A percentile compares a stretch with the other conserved stretches of the same genome.
These are phyloP conservation scores for Lemur catta DNA, from an alignment of 2,797 vertebrate species.

Conservation along the genomic window DNA sequence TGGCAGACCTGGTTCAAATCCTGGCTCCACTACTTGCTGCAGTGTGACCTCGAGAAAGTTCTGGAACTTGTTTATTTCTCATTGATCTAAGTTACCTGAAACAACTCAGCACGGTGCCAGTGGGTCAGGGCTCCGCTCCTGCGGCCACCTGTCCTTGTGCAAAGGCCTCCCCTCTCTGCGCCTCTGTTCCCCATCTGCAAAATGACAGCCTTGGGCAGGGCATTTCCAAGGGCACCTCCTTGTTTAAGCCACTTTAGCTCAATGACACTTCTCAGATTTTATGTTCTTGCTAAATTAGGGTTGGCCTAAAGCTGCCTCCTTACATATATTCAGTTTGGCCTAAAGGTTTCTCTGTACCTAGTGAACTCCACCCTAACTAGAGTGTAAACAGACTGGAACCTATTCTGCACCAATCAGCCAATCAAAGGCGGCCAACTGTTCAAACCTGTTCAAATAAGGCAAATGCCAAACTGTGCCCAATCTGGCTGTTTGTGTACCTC, in stretches of 20 bases:
- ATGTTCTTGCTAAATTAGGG: too few relatives aligned
- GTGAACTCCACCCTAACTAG: too few relatives aligned
- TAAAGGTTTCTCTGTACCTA: too few relatives aligned
- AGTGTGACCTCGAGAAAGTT: neutral
- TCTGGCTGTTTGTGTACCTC: too few relatives aligned
- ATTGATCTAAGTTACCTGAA: neutral
- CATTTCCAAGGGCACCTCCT: neutral
- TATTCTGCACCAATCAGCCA: too few relatives aligned
- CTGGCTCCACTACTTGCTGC: neutral
- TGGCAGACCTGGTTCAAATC: neutral
- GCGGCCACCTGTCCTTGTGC: neutral
- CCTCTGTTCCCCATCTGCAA: neutral
- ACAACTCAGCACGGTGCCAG: fast-evolving
- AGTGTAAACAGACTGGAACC: too few relatives aligned
- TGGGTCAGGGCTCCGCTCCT: neutral
- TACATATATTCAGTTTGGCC: too few relatives aligned
- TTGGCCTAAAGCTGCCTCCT: too few relatives aligned
- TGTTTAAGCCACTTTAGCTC: neutral
- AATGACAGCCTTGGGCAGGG: neutral
- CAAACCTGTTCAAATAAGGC: too few relatives aligned
- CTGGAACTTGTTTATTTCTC: neutral
- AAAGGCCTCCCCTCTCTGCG: neutral
- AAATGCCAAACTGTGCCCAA: too few relatives aligned
- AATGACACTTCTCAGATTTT: neutral
- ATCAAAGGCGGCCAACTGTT: too few relatives aligned